Evolutionary conservation across 2,113 vertebrate genomes (phyloP).

Genomic region (Numida meleagris): DNA sequence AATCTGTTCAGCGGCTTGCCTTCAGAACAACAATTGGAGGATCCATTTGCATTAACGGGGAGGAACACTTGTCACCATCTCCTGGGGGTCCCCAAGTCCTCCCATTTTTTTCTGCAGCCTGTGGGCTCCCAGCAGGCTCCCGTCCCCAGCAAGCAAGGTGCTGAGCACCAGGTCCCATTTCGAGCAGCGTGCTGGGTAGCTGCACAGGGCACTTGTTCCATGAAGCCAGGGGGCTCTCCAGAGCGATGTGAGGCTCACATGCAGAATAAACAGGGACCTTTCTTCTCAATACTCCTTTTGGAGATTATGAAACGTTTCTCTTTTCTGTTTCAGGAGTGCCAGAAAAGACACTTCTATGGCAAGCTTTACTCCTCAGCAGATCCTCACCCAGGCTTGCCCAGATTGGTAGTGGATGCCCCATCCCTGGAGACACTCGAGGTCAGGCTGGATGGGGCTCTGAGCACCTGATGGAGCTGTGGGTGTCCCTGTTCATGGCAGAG

Average conservation of each 20-base stretch:
- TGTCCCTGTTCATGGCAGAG: too few species aligned
- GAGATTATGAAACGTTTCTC: not conserved
- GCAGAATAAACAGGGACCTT: not conserved
- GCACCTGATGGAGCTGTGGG: too few species aligned
- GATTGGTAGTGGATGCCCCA: too few species aligned
- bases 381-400: not conserved
- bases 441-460: too few species aligned
- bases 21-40: not conserved
- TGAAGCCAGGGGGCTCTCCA: not conserved
- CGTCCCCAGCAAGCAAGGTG: not conserved
- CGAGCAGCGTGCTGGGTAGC: accelerated
- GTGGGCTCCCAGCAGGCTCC: not conserved
- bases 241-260: not conserved
- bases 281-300: not conserved
- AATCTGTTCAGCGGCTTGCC: not conserved
- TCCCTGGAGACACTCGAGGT: too few species aligned
- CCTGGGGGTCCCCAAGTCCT: not conserved
- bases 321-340: not conserved
- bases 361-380: not conserved
- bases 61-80: not conserved
- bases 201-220: not conserved
- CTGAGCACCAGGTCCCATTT: accelerated
- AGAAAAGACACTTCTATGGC: not conserved
- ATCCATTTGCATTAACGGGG: not conserved
- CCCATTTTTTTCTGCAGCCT: not conserved